Conservation (phyloP, 2,888 invertebrate genomes). For the Boloria selene region DNA sequence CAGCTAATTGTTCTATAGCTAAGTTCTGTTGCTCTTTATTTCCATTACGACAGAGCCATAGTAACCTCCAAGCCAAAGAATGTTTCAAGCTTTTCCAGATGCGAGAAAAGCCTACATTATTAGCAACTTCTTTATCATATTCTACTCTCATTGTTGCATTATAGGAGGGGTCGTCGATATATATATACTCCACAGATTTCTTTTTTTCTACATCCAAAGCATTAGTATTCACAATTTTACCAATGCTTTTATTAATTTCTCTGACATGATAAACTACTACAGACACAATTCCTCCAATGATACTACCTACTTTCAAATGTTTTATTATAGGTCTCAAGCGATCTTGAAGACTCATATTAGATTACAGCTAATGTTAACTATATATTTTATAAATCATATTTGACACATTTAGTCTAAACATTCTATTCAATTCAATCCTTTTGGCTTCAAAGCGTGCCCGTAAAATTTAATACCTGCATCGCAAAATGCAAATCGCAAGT, state of each 20-base stretch:
- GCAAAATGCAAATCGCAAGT: no score
- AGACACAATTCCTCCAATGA: constrained; percentile 54
- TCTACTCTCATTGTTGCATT: constrained; percentile 55
- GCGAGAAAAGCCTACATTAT: constrained; percentile 60
- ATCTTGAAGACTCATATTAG: constrained; percentile 59
- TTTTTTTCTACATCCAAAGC: constrained; percentile 72
- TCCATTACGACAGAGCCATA: constrained; percentile 86
- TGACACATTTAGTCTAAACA: no score
- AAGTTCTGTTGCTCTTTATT: constrained; percentile 82
- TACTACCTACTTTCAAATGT: constrained; percentile 54
- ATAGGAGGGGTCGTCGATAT: constrained; percentile 73
- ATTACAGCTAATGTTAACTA: background rate
- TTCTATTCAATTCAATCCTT: no score
- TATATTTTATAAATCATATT: background rate
- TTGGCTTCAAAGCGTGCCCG: no score
- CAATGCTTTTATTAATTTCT: constrained; percentile 55
- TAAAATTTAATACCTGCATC: no score
- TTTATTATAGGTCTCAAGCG: constrained; percentile 56
- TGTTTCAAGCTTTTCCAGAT: constrained; percentile 85
- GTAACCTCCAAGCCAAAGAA: constrained; percentile 84
- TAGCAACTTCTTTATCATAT: constrained; percentile 52
- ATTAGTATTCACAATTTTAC: constrained; percentile 63
- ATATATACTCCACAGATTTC: constrained; percentile 69
- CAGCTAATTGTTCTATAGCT: constrained; percentile 85
- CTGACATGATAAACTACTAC: constrained; percentile 60